phyloP scores from a whole-genome alignment of 2,888 invertebrate genomes.

The Meandrusa payeni region DNA sequence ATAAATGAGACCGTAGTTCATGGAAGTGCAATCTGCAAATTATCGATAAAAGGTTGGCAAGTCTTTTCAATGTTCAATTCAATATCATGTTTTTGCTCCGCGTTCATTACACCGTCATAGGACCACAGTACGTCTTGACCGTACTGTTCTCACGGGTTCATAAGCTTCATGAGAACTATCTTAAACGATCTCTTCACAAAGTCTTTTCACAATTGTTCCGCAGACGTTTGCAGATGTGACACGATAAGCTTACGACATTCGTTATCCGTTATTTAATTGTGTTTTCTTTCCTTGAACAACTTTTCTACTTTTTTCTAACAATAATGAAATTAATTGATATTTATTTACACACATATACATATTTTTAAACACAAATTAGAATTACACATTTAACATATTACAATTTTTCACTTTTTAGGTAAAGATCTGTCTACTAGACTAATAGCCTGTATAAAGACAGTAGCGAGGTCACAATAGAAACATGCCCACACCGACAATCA shows the following conservation, averaged over 20 bases:
- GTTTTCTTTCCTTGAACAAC: slow-evolving; percentile 7
- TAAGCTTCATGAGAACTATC: slow-evolving; percentile 37
- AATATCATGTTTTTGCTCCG: slow-evolving; percentile 8
- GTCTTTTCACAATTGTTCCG: slow-evolving; percentile 30
- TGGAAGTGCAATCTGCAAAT: too few species aligned
- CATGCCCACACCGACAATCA: too few species aligned
- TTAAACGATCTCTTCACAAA: slow-evolving; percentile 35
- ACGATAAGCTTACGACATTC: slow-evolving; percentile 15
- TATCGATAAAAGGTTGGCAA: not conserved
- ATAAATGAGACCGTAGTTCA: too few species aligned
- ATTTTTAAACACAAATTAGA: too few species aligned
- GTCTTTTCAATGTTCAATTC: not conserved
- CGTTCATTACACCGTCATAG: slow-evolving; percentile 25
- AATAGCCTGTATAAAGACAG: too few species aligned
- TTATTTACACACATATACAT: too few species aligned
- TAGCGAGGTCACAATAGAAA: too few species aligned
- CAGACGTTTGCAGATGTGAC: slow-evolving; percentile 13
- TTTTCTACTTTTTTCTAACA: too few species aligned
- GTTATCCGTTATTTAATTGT: slow-evolving; percentile 19
- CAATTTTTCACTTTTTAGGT: too few species aligned
- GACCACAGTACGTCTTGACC: slow-evolving; percentile 29
- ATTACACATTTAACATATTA: too few species aligned
- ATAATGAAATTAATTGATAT: too few species aligned
- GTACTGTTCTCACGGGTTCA: slow-evolving; percentile 50
- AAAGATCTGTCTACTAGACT: too few species aligned